Conservation (phyloP, 2,113 vertebrate species). For the Larimichthys polyactis region DNA sequence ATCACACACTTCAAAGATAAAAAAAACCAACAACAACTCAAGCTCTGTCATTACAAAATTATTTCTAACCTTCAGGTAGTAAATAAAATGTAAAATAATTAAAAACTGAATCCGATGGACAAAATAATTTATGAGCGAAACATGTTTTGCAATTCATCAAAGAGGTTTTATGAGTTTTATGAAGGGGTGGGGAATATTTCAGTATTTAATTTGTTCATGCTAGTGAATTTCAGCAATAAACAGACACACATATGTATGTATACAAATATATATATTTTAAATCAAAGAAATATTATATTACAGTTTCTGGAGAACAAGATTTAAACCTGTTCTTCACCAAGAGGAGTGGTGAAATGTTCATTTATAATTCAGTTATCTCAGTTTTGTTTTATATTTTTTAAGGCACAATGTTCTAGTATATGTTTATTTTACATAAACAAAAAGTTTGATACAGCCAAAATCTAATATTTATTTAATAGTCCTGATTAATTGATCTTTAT, state of each 20-base stretch:
- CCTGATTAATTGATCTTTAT: slow-evolving; percentile 24
- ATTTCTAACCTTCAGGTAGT: not conserved
- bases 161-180: not conserved
- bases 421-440: not conserved
- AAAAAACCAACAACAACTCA: not conserved
- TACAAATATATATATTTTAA: not conserved
- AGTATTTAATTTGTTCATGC: not conserved
- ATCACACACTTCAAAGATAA: not conserved
- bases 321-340: not conserved
- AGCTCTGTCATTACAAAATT: not conserved
- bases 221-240: not conserved
- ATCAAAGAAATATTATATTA: slow-evolving; percentile 17
- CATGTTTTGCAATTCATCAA: not conserved
- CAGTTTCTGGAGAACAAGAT: not conserved
- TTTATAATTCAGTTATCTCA: not conserved
- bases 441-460: not conserved
- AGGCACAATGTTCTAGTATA: not conserved
- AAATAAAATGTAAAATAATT: slow-evolving; percentile 4
- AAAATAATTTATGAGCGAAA: not conserved
- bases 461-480: slow-evolving; percentile 19
- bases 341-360: not conserved
- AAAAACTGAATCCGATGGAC: not conserved
- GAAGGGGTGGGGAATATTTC: not conserved
- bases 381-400: not conserved
- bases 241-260: too few species aligned